These are phyloP conservation scores for Antheraea assamensis DNA, from an alignment of 2,888 invertebrate genomes.

Conservation along the genomic window DNA sequence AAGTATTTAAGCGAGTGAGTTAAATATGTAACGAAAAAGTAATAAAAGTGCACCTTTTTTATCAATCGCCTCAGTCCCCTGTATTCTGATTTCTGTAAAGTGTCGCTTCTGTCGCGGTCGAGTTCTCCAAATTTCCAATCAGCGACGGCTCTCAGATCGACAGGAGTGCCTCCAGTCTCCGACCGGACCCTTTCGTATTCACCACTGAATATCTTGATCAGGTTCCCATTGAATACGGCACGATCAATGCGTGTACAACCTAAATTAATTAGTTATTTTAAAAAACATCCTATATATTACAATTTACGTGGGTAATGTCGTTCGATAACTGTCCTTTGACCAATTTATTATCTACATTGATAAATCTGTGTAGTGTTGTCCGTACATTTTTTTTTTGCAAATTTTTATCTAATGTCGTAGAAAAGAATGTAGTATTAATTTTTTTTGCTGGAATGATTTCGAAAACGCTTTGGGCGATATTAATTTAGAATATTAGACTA, in stretches of 20 bases:
- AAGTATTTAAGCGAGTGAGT: too few relatives aligned
- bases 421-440: too few relatives aligned
- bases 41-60: constrained; percentile 84
- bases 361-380: too few relatives aligned
- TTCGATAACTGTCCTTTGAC: too few relatives aligned
- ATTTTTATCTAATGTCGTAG: too few relatives aligned
- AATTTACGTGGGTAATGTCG: neutral
- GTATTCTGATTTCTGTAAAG: constrained; percentile 91
- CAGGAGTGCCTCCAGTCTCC: constrained; percentile 43
- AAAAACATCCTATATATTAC: neutral
- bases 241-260: constrained; percentile 90
- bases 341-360: too few relatives aligned
- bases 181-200: constrained; percentile 84
- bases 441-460: too few relatives aligned
- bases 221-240: constrained; percentile 90
- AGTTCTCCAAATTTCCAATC: constrained; percentile 95
- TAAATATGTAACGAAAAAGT: neutral
- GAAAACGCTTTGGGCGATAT: too few relatives aligned
- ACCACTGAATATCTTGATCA: constrained; percentile 92
- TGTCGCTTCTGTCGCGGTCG: constrained; percentile 90
- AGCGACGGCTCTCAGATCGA: constrained; percentile 83
- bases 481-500: too few relatives aligned
- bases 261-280: constrained; percentile 36
- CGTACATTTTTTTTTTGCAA: too few relatives aligned
- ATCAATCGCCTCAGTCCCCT: constrained; percentile 90